phyloP scores from a whole-genome alignment of 1,140 invertebrate species.

The Mylabris phalerata region DNA sequence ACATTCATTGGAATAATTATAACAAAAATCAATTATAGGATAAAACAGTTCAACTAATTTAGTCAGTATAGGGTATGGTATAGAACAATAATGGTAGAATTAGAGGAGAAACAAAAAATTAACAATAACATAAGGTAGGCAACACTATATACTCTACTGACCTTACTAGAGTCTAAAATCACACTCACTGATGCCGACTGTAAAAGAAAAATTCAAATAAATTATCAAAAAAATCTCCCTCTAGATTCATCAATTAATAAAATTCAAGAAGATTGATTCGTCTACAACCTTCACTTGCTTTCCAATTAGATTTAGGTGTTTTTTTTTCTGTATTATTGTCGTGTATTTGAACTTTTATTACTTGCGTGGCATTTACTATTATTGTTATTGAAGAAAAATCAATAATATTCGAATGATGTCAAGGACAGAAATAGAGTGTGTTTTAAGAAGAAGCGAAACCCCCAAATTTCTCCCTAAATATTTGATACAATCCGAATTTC shows the following conservation, averaged over 20 bases:
- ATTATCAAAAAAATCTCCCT: neutral
- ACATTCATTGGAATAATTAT: neutral
- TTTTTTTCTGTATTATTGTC: too few species aligned
- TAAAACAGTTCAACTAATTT: neutral
- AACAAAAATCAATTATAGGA: neutral
- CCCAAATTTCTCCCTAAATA: too few species aligned
- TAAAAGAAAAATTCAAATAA: constrained; percentile 26
- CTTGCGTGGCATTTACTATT: too few species aligned
- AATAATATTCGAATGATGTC: too few species aligned
- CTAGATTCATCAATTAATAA: neutral
- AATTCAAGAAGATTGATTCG: neutral
- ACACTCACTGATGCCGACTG: constrained; percentile 37
- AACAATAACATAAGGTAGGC: constrained; percentile 21
- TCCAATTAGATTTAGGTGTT: too few species aligned
- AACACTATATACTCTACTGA: constrained; percentile 36
- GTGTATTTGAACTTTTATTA: too few species aligned
- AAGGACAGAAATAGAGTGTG: too few species aligned
- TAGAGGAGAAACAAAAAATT: constrained; percentile 8
- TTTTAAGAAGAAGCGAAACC: too few species aligned
- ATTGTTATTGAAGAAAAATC: too few species aligned
- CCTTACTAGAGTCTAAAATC: constrained; percentile 34
- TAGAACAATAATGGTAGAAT: too few species aligned
- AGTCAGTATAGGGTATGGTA: neutral
- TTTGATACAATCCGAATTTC: too few species aligned
- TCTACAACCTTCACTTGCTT: too few species aligned